Percentiles rank a stretch among this genome's conserved stretches.
Evolutionary conservation across 2,888 invertebrate species (phyloP).

Genomic region (Dastarcus helophoroides): DNA sequence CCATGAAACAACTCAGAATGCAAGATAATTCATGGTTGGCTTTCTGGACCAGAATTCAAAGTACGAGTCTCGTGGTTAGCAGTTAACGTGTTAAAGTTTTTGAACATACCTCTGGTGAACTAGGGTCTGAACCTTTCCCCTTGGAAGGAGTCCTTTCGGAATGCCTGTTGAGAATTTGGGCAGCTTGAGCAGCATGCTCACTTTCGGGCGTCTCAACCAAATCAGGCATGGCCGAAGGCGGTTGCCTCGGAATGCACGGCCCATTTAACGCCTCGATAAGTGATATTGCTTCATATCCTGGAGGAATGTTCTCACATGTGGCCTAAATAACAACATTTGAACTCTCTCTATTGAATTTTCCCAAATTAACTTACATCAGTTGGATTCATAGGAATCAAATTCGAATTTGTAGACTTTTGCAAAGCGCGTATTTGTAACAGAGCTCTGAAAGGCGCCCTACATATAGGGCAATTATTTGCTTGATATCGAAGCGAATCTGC

Average conservation of each 20-base stretch:
- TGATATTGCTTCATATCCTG: constrained; percentile 88
- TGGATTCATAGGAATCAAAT: constrained; percentile 44
- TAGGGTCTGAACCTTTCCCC: constrained; percentile 33
- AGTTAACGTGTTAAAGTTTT: too few relatives aligned
- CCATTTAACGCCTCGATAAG: constrained; percentile 94
- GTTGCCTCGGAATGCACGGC: constrained; percentile 52
- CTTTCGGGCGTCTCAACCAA: constrained; percentile 48
- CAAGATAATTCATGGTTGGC: too few relatives aligned
- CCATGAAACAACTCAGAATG: too few relatives aligned
- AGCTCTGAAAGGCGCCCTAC: constrained; percentile 96
- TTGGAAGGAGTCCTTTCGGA: constrained; percentile 39
- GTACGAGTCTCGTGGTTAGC: too few relatives aligned
- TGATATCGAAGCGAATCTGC: constrained; percentile 94
- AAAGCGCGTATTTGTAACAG: constrained; percentile 90
- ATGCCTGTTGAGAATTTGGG: constrained; percentile 53
- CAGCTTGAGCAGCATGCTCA: constrained; percentile 54
- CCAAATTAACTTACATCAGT: constrained; percentile 45
- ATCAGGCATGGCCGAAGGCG: constrained; percentile 36
- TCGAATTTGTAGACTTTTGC: constrained; percentile 53
- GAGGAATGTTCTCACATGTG: constrained; percentile 74
- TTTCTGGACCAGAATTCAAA: too few relatives aligned
- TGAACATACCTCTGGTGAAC: constrained; percentile 48
- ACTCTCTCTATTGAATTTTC: too few relatives aligned
- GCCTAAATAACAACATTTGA: too few relatives aligned
- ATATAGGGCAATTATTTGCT: constrained; percentile 98